Evolutionary conservation across 1,140 invertebrate genomes (phyloP).

Genomic region (Cherax quadricarinatus): DNA sequence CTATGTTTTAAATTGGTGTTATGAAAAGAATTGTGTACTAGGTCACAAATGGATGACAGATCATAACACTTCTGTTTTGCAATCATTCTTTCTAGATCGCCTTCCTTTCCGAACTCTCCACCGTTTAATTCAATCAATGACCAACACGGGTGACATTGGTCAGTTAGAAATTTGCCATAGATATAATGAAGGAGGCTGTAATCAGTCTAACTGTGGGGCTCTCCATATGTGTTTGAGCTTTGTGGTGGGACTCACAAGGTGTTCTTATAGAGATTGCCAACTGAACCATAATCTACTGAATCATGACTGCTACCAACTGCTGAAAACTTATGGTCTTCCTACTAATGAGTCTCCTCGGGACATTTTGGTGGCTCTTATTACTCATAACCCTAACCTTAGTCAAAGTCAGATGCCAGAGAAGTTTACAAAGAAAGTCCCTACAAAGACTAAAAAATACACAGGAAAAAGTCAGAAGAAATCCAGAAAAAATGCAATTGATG

Average conservation of each 20-base stretch:
- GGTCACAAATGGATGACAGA: slow-evolving; percentile 55
- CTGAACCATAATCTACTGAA: slow-evolving; percentile 45
- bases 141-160: neutral
- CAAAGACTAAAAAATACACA: neutral
- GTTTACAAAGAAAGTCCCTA: neutral
- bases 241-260: slow-evolving; percentile 23
- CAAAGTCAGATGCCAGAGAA: neutral
- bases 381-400: slow-evolving; percentile 7
- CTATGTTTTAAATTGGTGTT: slow-evolving; percentile 4
- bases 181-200: slow-evolving; percentile 35
- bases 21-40: slow-evolving; percentile 30
- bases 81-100: slow-evolving; percentile 33
- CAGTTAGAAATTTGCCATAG: slow-evolving; percentile 20
- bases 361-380: slow-evolving; percentile 4
- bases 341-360: slow-evolving; percentile 43
- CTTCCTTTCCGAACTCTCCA: neutral
- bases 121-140: neutral
- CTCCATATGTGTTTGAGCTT: slow-evolving; percentile 51
- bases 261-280: slow-evolving; percentile 7
- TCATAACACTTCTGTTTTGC: slow-evolving; percentile 36
- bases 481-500: too few species aligned
- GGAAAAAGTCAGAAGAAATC: neutral
- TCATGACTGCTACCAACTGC: slow-evolving; percentile 17
- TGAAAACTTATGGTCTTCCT: slow-evolving; percentile 25
- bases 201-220: slow-evolving; percentile 1